Percentiles rank a stretch among this genome's conserved stretches.
Conservation (phyloP, 2,888 invertebrate species). For the Eudemis profundana region DNA sequence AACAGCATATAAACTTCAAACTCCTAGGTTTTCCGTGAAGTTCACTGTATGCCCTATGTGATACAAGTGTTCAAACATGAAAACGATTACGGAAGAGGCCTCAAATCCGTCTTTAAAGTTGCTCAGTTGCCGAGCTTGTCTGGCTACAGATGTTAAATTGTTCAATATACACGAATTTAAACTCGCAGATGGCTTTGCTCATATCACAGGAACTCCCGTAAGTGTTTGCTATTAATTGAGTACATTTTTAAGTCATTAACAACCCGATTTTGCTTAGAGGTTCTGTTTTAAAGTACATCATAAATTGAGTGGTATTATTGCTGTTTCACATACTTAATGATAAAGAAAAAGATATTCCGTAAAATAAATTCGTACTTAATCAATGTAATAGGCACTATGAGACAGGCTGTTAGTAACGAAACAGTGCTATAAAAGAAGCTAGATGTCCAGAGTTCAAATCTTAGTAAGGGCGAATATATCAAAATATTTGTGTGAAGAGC, state of each 20-base stretch:
- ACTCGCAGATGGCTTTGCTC: constrained; percentile 26
- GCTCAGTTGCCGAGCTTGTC: constrained; percentile 30
- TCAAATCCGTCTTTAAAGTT: constrained; percentile 15
- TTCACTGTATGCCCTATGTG: not conserved
- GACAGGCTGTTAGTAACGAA: too few species aligned
- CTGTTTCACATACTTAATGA: not conserved
- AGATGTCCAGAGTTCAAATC: too few species aligned
- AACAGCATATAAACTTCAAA: not conserved
- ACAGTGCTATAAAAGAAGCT: too few species aligned
- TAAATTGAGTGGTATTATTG: not conserved
- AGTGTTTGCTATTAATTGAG: constrained; percentile 3
- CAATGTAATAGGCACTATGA: too few species aligned
- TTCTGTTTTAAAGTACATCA: not conserved
- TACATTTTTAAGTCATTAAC: not conserved
- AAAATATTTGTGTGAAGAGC: too few species aligned
- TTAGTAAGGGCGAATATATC: too few species aligned
- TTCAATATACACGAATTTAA: constrained; percentile 26
- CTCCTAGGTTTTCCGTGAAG: not conserved
- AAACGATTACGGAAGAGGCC: constrained; percentile 18
- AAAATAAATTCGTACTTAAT: too few species aligned
- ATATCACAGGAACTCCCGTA: constrained; percentile 31
- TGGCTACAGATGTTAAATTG: constrained; percentile 37
- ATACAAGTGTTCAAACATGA: constrained; percentile 17
- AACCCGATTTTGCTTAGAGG: not conserved
- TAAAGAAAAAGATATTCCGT: too few species aligned